Evolutionary conservation across 2,797 vertebrate species (phyloP), one percentile per base, ranked within the genome.

Genomic region (Podarcis siculus): DNA sequence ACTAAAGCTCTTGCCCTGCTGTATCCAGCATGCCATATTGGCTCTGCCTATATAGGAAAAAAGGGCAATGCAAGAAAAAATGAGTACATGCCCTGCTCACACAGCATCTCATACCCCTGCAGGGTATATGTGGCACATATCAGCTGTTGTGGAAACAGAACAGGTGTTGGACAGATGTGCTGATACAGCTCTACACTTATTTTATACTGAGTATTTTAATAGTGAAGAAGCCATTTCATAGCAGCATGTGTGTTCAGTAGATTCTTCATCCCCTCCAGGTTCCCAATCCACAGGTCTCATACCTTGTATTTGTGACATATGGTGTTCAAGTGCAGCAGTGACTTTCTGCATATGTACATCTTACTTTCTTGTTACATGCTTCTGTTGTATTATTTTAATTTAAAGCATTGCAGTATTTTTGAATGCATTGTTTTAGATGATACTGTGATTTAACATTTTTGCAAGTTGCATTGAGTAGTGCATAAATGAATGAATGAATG

Each of bases 141-240:
- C 85, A 86, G n/a, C n/a, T 55, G 85, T 67, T 86, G 42, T 79
- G n/a, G 42, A 71, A n/a, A n/a, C 45, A 79, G 35, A 85, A 67
- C 73, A 78, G 77, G 85, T 71, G 76, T 86, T 79, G 64, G 61
- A 27, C 85, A 86, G 64, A 79, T 83, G 82, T 69, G 76, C 76
- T 69, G 45, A 79, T 37, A 55, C 85, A 55, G 32, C 64, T 78
- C 77, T 86, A 66, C 64, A 39, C 21, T 79, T 79, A 58, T 79
- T 72, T 58, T 86, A 66, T 12, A 49, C 58, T 67, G 19, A 66
- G 30, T 69, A 67, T 66, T 32, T 19, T 45, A 66, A 42, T 21
- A 39, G 32, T 80, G 35, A 86, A 80, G 66, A 80, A 80, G 17
- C 25, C 66, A 55, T 27, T 37, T 58, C 25, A 17, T 45, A 71